Base-by-base conservation (phyloP, 2,888 invertebrate genomes). In the Euplagia quadripunctaria region DNA sequence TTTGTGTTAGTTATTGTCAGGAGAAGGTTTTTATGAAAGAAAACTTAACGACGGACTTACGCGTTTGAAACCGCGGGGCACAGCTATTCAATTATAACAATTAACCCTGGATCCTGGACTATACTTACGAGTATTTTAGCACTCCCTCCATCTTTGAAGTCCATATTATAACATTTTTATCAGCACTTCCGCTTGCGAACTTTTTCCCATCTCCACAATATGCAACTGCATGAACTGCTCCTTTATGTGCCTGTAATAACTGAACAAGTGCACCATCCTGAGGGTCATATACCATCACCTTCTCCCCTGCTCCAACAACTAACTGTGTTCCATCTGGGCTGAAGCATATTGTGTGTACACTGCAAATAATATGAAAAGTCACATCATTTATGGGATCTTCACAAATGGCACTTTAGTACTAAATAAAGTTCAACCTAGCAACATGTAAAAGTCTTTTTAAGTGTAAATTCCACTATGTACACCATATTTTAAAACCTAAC, bases 101-200 rank as follows among this genome's bases (percentile, higher is more conserved):
- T 31, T 1, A 31, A 31, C 31, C 31, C 31, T 31, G 31, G 31
- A 31, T 31, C 2, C 31, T 31, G 31, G 1, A 11, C 17, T 20
- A 43, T 52, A 96, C 97, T 97, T 96, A 99, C 98, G 98, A 98
- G 94, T 99, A 99, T 96, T 99, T 99, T 5, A 99, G 96, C 80
- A 99, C 97, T 42, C 99, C 99, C 96, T 99, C 99, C 87, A 99
- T 96, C 94, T 99, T 99, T 52, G 98, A 98, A 1, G 98, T 99
- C 99, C 99, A 99, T 82, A 99, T 98, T 79, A 99, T 99, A 67
- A 99, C 99, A 90, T 98, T 98, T 95, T 99, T 99, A 91, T 99
- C 99, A 4, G 99, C 98, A 87, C 99, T 98, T 1, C 99, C 99
- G 51, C 99, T 99, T 0, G 99, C 99, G 96, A 99, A 99, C 86